Conservation (phyloP, 2,888 invertebrate species). For the Drosophila vallismaia region DNA sequence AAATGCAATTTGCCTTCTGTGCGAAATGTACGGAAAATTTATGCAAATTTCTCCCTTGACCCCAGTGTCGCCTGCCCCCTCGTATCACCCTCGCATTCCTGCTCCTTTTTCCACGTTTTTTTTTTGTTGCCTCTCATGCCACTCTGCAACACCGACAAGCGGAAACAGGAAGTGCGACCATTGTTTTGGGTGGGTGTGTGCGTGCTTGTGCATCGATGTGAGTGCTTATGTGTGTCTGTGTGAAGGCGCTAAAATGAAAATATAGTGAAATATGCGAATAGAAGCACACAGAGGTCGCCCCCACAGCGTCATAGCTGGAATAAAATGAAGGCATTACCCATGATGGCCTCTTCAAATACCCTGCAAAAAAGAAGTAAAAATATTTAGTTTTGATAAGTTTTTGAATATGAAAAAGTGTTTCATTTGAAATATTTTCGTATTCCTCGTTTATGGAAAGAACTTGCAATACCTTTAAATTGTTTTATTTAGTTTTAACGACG, state of each 20-base stretch:
- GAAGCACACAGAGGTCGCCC: conserved; percentile 29
- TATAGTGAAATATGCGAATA: conserved; percentile 70
- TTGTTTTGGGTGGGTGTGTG: conserved; percentile 48
- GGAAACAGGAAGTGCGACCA: conserved; percentile 76
- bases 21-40: conserved; percentile 78
- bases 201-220: conserved; percentile 40
- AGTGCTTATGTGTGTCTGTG: conserved; percentile 44
- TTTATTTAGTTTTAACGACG: too few relatives aligned
- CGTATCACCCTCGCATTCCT: not conserved
- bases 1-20: conserved; percentile 77
- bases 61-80: conserved; percentile 31
- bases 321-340: not conserved
- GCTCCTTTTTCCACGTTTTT: not conserved
- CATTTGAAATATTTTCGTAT: too few relatives aligned
- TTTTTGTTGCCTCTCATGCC: conserved; percentile 7
- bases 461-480: too few relatives aligned
- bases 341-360: not conserved
- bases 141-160: conserved; percentile 58
- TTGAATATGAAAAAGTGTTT: too few relatives aligned
- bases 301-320: conserved; percentile 3
- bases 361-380: not conserved
- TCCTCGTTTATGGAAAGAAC: too few relatives aligned
- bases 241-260: conserved; percentile 69
- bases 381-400: too few relatives aligned
- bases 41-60: conserved; percentile 68